These are phyloP conservation scores for Apogon hyalosoma DNA, from an alignment of 2,797 vertebrate genomes.

Conservation along the genomic window DNA sequence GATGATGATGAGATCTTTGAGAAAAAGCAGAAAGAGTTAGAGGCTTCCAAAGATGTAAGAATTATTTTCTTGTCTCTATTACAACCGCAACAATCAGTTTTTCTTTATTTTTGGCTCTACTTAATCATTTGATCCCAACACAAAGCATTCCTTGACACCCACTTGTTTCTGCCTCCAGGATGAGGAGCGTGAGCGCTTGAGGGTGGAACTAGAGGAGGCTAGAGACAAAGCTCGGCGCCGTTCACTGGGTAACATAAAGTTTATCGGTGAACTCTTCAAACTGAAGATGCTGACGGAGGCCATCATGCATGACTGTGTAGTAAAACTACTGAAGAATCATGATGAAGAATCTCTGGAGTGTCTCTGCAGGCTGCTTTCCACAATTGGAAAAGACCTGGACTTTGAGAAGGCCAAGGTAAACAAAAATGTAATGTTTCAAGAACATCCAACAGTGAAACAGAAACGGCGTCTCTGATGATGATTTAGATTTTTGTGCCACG, in stretches of 20 bases:
- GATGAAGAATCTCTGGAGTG: constrained; percentile 98
- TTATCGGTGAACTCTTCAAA: constrained; percentile 97
- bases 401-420: constrained; percentile 94
- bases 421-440: background rate
- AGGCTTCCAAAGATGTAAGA: constrained; percentile 89
- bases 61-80: background rate
- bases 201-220: constrained; percentile 89
- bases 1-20: constrained; percentile 97
- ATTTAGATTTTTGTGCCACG: constrained; percentile 45
- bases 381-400: constrained; percentile 98
- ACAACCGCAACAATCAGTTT: background rate
- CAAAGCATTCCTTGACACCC: background rate
- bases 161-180: constrained; percentile 75
- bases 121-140: background rate
- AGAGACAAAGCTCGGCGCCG: constrained; percentile 92
- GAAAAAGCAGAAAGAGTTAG: constrained; percentile 96
- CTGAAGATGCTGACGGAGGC: constrained; percentile 98
- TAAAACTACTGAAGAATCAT: constrained; percentile 98
- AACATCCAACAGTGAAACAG: background rate
- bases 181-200: constrained; percentile 91
- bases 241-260: constrained; percentile 97
- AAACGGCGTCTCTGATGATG: constrained; percentile 24
- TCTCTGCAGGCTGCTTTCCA: constrained; percentile 95
- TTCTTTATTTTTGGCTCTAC: background rate
- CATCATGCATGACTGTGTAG: constrained; percentile 98